phyloP scores from a whole-genome alignment of 2,888 invertebrate genomes.

The Autographa gamma region DNA sequence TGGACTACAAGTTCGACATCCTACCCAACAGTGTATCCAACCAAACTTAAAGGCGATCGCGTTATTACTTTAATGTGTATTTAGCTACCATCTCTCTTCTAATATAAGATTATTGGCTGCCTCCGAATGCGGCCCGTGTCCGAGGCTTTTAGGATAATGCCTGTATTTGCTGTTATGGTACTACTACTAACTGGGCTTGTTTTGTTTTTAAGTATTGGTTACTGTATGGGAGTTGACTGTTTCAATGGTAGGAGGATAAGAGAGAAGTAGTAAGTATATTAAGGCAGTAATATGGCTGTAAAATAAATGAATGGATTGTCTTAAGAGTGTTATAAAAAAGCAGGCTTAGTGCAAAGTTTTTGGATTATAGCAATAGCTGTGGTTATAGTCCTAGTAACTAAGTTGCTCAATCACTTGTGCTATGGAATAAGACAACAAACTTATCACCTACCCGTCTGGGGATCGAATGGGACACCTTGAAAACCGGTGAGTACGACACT shows the following conservation, averaged over 20 bases:
- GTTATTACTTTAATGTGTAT: constrained; percentile 63
- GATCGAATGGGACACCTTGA: too few relatives aligned
- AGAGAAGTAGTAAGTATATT: not conserved
- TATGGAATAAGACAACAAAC: too few relatives aligned
- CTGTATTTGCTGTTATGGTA: constrained; percentile 42
- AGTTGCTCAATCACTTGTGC: too few relatives aligned
- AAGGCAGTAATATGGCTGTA: too few relatives aligned
- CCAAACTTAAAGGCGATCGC: constrained; percentile 58
- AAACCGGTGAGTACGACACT: too few relatives aligned
- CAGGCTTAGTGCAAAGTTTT: too few relatives aligned
- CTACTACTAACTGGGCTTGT: constrained; percentile 25
- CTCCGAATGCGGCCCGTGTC: constrained; percentile 21
- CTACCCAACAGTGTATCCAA: constrained; percentile 33
- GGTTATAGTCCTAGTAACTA: too few relatives aligned
- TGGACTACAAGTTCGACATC: constrained; percentile 8
- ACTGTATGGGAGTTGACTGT: constrained; percentile 7
- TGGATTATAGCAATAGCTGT: too few relatives aligned
- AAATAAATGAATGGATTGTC: too few relatives aligned
- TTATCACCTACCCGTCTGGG: too few relatives aligned
- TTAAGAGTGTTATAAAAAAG: too few relatives aligned
- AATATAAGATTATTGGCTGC: constrained; percentile 58
- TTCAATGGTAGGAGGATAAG: constrained; percentile 15
- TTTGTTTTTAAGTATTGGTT: constrained; percentile 29
- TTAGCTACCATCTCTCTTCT: constrained; percentile 55
- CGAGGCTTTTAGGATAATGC: constrained; percentile 49